These are phyloP conservation scores for Cerastis leucographa DNA, from an alignment of 2,888 invertebrate species.

Conservation along the genomic window DNA sequence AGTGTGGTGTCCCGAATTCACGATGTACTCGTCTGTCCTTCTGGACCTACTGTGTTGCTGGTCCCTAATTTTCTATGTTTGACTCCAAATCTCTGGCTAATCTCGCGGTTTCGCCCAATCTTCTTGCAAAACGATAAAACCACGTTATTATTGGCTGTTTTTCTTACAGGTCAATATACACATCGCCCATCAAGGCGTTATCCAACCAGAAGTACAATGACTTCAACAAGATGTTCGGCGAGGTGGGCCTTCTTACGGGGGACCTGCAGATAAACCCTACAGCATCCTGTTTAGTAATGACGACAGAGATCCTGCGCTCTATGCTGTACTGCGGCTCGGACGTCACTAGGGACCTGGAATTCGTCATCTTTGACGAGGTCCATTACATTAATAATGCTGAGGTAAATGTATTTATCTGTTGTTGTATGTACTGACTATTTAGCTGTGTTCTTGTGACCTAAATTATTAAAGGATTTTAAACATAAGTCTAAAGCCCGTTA, in stretches of 20 bases:
- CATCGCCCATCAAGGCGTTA: slow-evolving; percentile 99
- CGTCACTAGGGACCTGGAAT: slow-evolving; percentile 98
- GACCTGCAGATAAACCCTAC: slow-evolving; percentile 98
- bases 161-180: slow-evolving; percentile 95
- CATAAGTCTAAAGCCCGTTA: not conserved
- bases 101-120: not conserved
- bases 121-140: not conserved
- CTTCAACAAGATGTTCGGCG: slow-evolving; percentile 97
- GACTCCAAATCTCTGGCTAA: not conserved
- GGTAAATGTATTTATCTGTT: slow-evolving; percentile 82
- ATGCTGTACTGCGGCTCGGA: slow-evolving; percentile 99
- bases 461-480: not conserved
- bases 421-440: not conserved
- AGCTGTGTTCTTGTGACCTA: not conserved
- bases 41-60: not conserved
- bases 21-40: not conserved
- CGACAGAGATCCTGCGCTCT: slow-evolving; percentile 99
- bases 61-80: not conserved
- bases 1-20: not conserved
- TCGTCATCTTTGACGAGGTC: slow-evolving; percentile 99
- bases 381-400: slow-evolving; percentile 99
- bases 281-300: slow-evolving; percentile 99
- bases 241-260: slow-evolving; percentile 98
- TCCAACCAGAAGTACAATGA: slow-evolving; percentile 99
- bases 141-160: not conserved